Base-by-base conservation (phyloP, 1,140 invertebrate genomes). In the Amphibalanus amphitrite region DNA sequence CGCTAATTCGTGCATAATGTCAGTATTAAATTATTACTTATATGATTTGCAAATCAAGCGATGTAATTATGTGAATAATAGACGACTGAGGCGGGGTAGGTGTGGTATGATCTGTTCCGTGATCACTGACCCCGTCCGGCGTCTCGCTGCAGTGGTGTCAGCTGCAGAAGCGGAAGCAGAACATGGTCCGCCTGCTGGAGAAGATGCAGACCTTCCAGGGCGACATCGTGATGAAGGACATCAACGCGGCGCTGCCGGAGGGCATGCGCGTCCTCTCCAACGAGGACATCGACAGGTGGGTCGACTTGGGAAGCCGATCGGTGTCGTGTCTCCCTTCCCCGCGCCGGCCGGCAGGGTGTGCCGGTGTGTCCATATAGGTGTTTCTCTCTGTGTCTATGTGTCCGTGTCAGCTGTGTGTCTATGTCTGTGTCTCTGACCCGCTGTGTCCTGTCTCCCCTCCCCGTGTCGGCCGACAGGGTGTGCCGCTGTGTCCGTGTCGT, bases 171-270 rank as follows among this genome's bases (percentile, higher is more conserved):
- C 84, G 95, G 0, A 97, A 97, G 78, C 85, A 88, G 71, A 94
- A 92, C 76, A 78, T 98, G 0, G 79, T 89, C 4, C 84, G 85
- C 68, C 80, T 98, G 3, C 90, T 97, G 78, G 87, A 92, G 76
- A 95, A 93, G 75, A 97, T 98, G 94, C 86, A 91, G 33, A 87
- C 89, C 23, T 97, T 89, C 80, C 95, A 98, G 79, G 80, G 89
- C 70, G 92, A 96, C 73, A 85, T 89, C 69, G 84, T 97, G 3
- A 90, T 90, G 84, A 85, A 86, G 71, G 87, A 95, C 77, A 85
- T 88, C 0, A 92, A 97, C 71, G 89, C 89, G 13, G 88, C 91
- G 0, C 81, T 96, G 59, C 87, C 90, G 0, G 91, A 95, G 15
- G 88, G 88, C 77, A 83, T 96, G 69, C 82, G 94, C 25, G 76